These are phyloP conservation scores for Heliconius ethilla DNA, from an alignment of 2,888 invertebrate genomes.

Conservation along the genomic window DNA sequence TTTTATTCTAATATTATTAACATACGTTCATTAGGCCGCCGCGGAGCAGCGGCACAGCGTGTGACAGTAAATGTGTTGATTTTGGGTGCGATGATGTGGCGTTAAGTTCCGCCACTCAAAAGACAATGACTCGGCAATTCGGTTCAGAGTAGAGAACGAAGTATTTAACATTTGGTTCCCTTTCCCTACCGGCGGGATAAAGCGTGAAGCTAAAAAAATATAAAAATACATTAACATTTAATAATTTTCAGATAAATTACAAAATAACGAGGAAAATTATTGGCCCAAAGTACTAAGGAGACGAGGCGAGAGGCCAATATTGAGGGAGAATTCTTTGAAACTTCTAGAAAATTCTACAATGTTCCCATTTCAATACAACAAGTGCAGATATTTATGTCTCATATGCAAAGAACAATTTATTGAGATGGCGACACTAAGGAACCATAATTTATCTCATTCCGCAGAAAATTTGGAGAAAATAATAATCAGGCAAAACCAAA, in stretches of 20 bases:
- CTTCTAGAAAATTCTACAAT: slow-evolving; percentile 70
- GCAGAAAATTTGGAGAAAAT: slow-evolving; percentile 62
- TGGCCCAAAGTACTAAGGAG: slow-evolving; percentile 58
- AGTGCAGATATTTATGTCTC: slow-evolving; percentile 69
- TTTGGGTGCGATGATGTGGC: neutral
- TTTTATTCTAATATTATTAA: too few relatives aligned
- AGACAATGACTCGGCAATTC: neutral
- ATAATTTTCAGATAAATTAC: slow-evolving; percentile 6
- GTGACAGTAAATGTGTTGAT: neutral
- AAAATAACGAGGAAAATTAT: slow-evolving; percentile 43
- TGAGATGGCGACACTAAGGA: slow-evolving; percentile 56
- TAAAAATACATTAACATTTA: neutral
- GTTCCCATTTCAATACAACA: slow-evolving; percentile 72
- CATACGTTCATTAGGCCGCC: neutral
- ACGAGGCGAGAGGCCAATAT: slow-evolving; percentile 60
- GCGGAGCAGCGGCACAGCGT: neutral
- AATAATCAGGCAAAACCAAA: slow-evolving; percentile 68
- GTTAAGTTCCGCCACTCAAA: neutral
- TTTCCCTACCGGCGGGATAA: too few relatives aligned
- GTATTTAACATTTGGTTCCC: too few relatives aligned
- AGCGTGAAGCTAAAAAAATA: neutral
- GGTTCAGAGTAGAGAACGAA: too few relatives aligned
- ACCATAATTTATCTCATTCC: slow-evolving; percentile 57
- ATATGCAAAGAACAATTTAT: slow-evolving; percentile 69
- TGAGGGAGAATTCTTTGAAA: slow-evolving; percentile 76